phyloP scores from a whole-genome alignment of 1,140 invertebrate genomes.

The Bombus polaris region DNA sequence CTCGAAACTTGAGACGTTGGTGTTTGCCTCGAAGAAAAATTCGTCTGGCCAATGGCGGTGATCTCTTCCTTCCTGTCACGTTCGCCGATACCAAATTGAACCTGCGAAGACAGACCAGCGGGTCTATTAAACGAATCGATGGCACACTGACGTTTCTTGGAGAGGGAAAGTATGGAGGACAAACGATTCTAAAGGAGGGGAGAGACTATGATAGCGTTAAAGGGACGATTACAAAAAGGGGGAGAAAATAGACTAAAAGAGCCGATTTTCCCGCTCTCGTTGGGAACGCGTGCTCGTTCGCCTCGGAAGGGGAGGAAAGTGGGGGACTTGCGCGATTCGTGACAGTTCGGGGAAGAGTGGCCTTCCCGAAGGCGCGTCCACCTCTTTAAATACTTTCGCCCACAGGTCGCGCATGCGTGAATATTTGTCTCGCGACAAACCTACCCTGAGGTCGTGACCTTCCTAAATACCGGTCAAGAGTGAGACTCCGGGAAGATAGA shows the following conservation, averaged over 20 bases:
- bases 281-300: slow-evolving; percentile 40
- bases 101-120: slow-evolving; percentile 21
- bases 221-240: not conserved
- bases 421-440: slow-evolving; percentile 36
- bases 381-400: slow-evolving; percentile 80
- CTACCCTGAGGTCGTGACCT: slow-evolving; percentile 78
- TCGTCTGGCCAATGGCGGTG: not conserved
- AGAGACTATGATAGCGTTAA: not conserved
- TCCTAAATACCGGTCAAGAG: slow-evolving; percentile 79
- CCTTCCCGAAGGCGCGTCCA: slow-evolving; percentile 73
- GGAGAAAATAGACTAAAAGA: slow-evolving; percentile 30
- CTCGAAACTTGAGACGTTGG: not conserved
- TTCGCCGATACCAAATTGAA: slow-evolving; percentile 28
- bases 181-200: not conserved
- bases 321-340: slow-evolving; percentile 66
- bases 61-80: slow-evolving; percentile 12
- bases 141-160: slow-evolving; percentile 14
- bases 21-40: not conserved
- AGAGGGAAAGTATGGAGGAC: slow-evolving; percentile 42
- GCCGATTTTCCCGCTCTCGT: slow-evolving; percentile 34
- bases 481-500: slow-evolving; percentile 52
- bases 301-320: slow-evolving; percentile 46
- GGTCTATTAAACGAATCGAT: slow-evolving; percentile 44
- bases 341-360: slow-evolving; percentile 76
- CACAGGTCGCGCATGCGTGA: slow-evolving; percentile 69